Evolutionary conservation across 2,797 vertebrate genomes (phyloP).

Genomic region (Trachops cirrhosus): DNA sequence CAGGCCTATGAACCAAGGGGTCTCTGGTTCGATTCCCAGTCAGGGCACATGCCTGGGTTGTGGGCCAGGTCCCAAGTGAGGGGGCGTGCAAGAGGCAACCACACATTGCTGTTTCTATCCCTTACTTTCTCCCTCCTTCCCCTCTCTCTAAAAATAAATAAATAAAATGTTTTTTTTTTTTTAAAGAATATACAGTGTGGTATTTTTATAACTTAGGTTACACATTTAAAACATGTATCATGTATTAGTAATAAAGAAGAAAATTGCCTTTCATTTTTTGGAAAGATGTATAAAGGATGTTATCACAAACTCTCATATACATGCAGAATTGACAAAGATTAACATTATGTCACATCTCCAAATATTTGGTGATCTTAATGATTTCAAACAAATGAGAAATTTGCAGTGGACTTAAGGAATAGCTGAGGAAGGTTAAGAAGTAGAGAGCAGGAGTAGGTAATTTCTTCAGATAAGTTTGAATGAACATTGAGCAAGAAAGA

Average conservation of each 20-base stretch:
- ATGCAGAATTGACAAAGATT: conserved; percentile 9
- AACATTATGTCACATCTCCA: not conserved
- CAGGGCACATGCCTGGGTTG: too few species aligned
- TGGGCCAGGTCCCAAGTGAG: too few species aligned
- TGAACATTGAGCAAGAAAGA: not conserved
- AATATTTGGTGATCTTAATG: not conserved
- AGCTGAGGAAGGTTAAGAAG: not conserved
- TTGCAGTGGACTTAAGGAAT: not conserved
- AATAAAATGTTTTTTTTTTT: too few species aligned
- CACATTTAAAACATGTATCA: not conserved
- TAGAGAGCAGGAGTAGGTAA: not conserved
- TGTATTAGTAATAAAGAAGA: not conserved
- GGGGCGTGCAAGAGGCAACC: too few species aligned
- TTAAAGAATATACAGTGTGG: not conserved
- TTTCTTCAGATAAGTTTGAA: not conserved
- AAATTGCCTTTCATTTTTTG: not conserved
- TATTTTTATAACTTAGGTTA: conserved; percentile 14
- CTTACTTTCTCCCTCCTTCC: too few species aligned
- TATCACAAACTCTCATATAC: not conserved
- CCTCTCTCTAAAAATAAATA: too few species aligned
- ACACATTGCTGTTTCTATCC: too few species aligned
- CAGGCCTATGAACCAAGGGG: too few species aligned
- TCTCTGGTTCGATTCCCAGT: too few species aligned
- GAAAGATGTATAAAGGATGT: not conserved
- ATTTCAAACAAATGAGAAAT: not conserved